Percentiles rank a stretch among this genome's conserved stretches.
Conservation (phyloP, 2,888 invertebrate species). For the Watsonalla cultraria region DNA sequence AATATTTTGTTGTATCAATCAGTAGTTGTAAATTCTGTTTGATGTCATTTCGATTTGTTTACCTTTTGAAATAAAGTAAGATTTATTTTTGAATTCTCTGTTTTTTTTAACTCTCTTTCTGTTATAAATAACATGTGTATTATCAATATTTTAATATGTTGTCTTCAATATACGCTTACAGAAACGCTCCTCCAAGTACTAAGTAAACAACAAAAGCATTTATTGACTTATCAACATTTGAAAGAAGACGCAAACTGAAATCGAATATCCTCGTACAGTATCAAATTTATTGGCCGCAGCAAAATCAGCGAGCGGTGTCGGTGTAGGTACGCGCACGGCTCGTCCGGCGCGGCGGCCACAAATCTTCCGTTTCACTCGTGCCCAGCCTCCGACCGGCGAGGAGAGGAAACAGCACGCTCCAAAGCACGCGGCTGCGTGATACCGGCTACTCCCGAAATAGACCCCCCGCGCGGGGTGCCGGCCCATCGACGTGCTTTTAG, state of each 20-base stretch:
- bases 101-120: too few species aligned
- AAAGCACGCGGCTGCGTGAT: slow-evolving; percentile 77
- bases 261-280: slow-evolving; percentile 5
- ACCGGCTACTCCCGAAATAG: slow-evolving; percentile 77
- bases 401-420: slow-evolving; percentile 76
- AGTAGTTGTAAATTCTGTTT: too few species aligned
- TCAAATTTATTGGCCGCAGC: neutral
- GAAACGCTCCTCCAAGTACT: too few species aligned
- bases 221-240: neutral
- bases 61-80: too few species aligned
- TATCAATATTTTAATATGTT: too few species aligned
- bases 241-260: neutral
- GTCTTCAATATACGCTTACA: too few species aligned
- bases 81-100: too few species aligned
- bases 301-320: slow-evolving; percentile 15
- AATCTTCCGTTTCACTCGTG: slow-evolving; percentile 78
- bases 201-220: too few species aligned
- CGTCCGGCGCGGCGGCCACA: slow-evolving; percentile 56
- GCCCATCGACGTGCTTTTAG: slow-evolving; percentile 78
- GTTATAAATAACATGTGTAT: too few species aligned
- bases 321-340: slow-evolving; percentile 33
- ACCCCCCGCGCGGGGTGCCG: slow-evolving; percentile 66
- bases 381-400: slow-evolving; percentile 68
- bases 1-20: too few species aligned
- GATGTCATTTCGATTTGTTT: too few species aligned